A percentile compares a stretch with the other conserved stretches of the same genome.
phyloP scores from a whole-genome alignment of 2,797 vertebrate species.

The Tadarida brasiliensis region DNA sequence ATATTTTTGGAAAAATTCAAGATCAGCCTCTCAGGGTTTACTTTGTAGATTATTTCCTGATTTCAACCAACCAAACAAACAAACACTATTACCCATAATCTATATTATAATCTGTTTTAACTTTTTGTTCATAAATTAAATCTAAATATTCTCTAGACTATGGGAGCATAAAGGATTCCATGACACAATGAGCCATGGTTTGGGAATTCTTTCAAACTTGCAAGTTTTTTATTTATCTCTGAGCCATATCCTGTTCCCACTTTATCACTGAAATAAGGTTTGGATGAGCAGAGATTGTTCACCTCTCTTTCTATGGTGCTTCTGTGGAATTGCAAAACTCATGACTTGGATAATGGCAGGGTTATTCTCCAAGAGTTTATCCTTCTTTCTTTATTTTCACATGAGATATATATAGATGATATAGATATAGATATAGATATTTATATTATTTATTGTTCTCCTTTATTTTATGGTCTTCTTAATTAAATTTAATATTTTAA shows the following conservation, averaged over 20 bases:
- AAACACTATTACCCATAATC: not conserved
- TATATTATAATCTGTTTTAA: not conserved
- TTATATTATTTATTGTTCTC: conserved; percentile 39
- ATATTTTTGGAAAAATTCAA: not conserved
- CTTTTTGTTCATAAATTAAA: not conserved
- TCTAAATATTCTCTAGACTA: not conserved
- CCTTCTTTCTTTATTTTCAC: conserved; percentile 36
- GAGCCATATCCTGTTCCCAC: not conserved
- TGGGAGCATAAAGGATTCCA: not conserved
- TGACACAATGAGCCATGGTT: not conserved
- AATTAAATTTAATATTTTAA: conserved; percentile 64
- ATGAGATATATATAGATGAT: too few relatives aligned
- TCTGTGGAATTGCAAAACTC: conserved; percentile 15
- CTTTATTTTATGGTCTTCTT: conserved; percentile 2
- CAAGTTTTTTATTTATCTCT: not conserved
- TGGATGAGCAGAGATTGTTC: not conserved
- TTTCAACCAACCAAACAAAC: not conserved
- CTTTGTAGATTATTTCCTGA: not conserved
- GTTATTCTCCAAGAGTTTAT: not conserved
- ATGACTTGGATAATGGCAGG: not conserved
- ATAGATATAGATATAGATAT: not conserved
- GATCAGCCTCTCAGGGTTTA: not conserved
- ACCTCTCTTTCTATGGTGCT: not conserved
- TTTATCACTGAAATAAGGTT: not conserved
- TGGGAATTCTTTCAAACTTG: conserved; percentile 23